phyloP scores from a whole-genome alignment of 2,888 invertebrate genomes.

The Yponomeuta cagnagella region DNA sequence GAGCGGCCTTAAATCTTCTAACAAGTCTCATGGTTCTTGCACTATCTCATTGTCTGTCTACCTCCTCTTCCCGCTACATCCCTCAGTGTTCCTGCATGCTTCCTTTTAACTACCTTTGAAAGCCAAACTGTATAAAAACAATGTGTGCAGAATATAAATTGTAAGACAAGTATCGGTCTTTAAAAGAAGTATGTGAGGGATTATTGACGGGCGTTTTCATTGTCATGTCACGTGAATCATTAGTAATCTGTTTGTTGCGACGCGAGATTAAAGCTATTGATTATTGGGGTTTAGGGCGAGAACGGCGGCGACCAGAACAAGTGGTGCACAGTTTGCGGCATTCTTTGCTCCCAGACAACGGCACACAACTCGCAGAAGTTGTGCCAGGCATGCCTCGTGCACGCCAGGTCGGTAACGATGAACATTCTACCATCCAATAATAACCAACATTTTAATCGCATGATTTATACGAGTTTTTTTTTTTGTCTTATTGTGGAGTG shows the following conservation, averaged over 20 bases:
- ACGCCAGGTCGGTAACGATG: constrained; percentile 72
- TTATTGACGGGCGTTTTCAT: constrained; percentile 32
- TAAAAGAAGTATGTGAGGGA: constrained; percentile 71
- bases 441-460: neutral
- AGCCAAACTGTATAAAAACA: constrained; percentile 41
- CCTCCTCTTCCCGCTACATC: constrained; percentile 20
- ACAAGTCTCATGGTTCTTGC: constrained; percentile 2
- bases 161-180: constrained; percentile 58
- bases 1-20: neutral
- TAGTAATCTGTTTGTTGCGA: constrained; percentile 23
- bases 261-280: constrained; percentile 55
- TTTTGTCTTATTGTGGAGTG: constrained; percentile 25
- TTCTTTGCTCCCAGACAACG: constrained; percentile 70
- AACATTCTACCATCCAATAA: constrained; percentile 15
- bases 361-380: constrained; percentile 71
- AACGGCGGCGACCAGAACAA: constrained; percentile 61
- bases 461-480: constrained; percentile 1
- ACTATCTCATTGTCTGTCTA: constrained; percentile 16
- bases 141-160: constrained; percentile 74
- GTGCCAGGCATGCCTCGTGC: constrained; percentile 76
- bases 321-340: constrained; percentile 72
- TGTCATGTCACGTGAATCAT: constrained; percentile 6
- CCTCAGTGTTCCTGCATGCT: constrained; percentile 64
- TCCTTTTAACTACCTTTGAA: constrained; percentile 68
- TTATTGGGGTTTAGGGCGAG: constrained; percentile 73